phyloP scores from a whole-genome alignment of 2,113 vertebrate genomes.

The Hassar affinis region DNA sequence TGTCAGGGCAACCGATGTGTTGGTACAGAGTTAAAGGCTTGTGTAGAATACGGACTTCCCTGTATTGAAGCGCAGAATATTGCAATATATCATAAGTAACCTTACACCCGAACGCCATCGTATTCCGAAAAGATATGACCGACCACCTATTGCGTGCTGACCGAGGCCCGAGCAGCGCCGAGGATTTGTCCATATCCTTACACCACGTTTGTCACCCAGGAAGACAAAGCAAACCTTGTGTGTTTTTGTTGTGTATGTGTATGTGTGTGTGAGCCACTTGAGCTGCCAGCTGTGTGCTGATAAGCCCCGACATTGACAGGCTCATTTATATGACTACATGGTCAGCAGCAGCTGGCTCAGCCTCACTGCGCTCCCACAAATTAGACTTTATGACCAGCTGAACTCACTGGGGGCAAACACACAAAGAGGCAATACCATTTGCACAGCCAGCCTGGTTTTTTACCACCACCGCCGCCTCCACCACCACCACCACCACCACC shows the following conservation, averaged over 20 bases:
- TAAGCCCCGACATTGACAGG: slow-evolving; percentile 99
- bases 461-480: no score
- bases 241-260: slow-evolving; percentile 19
- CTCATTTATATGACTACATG: slow-evolving; percentile 99
- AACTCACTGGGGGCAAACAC: slow-evolving; percentile 23
- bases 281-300: slow-evolving; percentile 95
- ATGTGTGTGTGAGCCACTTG: slow-evolving; percentile 75
- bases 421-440: slow-evolving; percentile 40
- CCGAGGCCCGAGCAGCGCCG: not conserved
- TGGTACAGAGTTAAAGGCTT: not conserved
- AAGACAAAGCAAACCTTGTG: slow-evolving; percentile 35
- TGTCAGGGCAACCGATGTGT: not conserved
- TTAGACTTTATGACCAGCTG: slow-evolving; percentile 44
- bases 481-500: no score
- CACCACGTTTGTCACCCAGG: slow-evolving; percentile 9
- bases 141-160: not conserved
- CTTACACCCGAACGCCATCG: not conserved
- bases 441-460: slow-evolving; percentile 30
- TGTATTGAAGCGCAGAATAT: no score
- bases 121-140: not conserved
- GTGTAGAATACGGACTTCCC: not conserved
- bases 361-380: slow-evolving; percentile 58
- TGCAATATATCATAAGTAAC: not conserved
- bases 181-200: slow-evolving; percentile 2
- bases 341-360: slow-evolving; percentile 97